Evolutionary conservation across 2,888 invertebrate species (phyloP), one percentile per base, ranked within the genome.

Genomic region (Drosophila heteroneura): DNA sequence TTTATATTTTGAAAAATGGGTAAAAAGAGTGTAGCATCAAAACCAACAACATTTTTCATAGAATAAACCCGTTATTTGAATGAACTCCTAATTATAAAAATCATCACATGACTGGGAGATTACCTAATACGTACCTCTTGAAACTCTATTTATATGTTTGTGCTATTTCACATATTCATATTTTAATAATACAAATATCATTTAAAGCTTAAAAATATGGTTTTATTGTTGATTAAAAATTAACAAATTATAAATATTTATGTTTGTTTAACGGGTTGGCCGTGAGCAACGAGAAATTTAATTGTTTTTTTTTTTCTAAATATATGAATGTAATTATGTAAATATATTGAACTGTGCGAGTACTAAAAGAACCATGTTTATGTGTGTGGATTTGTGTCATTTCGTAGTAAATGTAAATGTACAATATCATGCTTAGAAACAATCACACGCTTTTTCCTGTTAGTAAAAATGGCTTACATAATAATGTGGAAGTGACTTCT

Each of bases 121-220:
- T 16, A 16, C 22, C 47, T 5, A 22, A 26, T 22, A 47, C 7
- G 7, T 22, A 47, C 47, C 22, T 47, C 5, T 26, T 47, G 4
- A 7, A 26, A 26, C 9, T 26, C 26, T 26, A 26, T 26, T 47
- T 47, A 16, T 16, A 47, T 16, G 47, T 16, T 26, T 26, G 16
- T 26, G 5, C 2, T 26, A 16, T 9, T 16, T 47, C 16, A 26
- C 26, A 6, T 16, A 26, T 47, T 47, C 16, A 47, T 47, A 16
- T 47, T n/a, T 7, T 37, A 37, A 56, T 30, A 26, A 39, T 22
- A 19, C 14, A 35, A n/a, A 16, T 52, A 6, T 53, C 12, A n/a
- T 52, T 52, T 53, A 41, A 65, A 66, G 35, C 53, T 67, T 54
- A 67, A 53, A 66, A 53, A 47, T 66, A 64, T 41, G 14, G n/a